Evolutionary conservation across 2,113 vertebrate species (phyloP).

Genomic region (Dolichallabes microphthalmus): DNA sequence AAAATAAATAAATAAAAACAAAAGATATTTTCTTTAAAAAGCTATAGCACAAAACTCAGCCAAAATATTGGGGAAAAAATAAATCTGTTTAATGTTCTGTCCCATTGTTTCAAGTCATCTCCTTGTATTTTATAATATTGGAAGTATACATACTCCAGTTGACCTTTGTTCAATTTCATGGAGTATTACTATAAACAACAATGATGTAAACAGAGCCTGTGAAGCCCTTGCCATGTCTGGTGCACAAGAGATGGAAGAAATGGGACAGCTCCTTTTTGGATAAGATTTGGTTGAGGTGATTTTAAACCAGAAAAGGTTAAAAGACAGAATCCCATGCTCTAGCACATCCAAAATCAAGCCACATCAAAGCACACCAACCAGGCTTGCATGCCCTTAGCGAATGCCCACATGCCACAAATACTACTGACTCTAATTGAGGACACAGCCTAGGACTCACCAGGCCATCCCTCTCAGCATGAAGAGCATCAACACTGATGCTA

Average conservation of each 20-base stretch:
- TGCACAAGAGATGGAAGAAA: not conserved
- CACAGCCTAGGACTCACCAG: conserved; percentile 68
- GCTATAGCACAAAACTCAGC: not conserved
- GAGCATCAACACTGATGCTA: conserved; percentile 55
- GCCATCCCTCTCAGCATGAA: conserved; percentile 59
- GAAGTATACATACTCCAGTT: not conserved
- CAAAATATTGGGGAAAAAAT: not conserved
- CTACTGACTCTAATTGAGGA: conserved; percentile 39
- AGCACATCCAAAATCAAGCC: conserved; percentile 48
- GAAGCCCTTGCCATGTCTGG: not conserved
- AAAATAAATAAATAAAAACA: not conserved
- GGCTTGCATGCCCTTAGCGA: conserved; percentile 54
- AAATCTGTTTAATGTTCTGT: not conserved
- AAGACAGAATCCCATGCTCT: conserved; percentile 44
- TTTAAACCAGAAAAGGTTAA: conserved; percentile 4
- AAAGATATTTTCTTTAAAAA: not conserved
- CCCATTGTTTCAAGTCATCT: conserved; percentile 8
- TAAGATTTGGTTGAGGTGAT: not conserved
- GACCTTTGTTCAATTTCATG: not conserved
- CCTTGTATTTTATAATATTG: no score
- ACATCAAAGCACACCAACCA: conserved; percentile 31
- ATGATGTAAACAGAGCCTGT: not conserved
- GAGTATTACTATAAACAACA: not conserved
- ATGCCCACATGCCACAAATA: conserved; percentile 46
- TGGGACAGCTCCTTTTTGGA: not conserved